phyloP scores from a whole-genome alignment of 2,797 vertebrate species.

The Natrix natrix region DNA sequence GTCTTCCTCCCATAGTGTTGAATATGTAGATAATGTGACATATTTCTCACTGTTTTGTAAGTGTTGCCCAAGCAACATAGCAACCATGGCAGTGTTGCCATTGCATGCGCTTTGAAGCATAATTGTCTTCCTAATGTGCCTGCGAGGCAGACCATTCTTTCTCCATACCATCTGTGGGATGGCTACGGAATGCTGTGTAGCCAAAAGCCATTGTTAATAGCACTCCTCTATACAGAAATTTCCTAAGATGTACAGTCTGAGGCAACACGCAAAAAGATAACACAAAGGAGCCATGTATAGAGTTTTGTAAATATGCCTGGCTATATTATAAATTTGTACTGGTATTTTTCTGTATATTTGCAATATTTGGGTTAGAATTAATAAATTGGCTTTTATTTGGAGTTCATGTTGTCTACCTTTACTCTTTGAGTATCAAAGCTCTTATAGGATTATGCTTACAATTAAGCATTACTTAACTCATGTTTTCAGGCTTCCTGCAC shows the following conservation, averaged over 20 bases:
- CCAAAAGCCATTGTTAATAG: constrained; percentile 53
- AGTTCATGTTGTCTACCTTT: constrained; percentile 16
- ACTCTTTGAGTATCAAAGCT: not conserved
- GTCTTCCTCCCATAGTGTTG: not conserved
- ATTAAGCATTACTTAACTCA: not conserved
- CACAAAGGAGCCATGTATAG: constrained; percentile 57
- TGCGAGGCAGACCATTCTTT: constrained; percentile 42
- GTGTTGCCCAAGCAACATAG: constrained; percentile 32
- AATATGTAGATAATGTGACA: not conserved
- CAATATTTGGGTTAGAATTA: constrained; percentile 70
- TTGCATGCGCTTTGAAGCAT: constrained; percentile 52
- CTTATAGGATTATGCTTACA: not conserved
- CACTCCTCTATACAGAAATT: constrained; percentile 6
- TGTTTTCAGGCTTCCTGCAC: not conserved
- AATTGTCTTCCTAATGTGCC: constrained; percentile 47
- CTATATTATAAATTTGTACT: constrained; percentile 67
- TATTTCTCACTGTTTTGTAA: not conserved
- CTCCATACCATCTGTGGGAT: not conserved
- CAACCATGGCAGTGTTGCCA: constrained; percentile 37
- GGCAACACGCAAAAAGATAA: constrained; percentile 33
- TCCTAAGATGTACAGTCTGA: constrained; percentile 35
- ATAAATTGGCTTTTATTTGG: constrained; percentile 62
- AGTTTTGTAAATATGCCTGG: constrained; percentile 69
- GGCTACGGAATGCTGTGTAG: constrained; percentile 1
- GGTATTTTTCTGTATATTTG: constrained; percentile 73